phyloP scores from a whole-genome alignment of 2,113 vertebrate species.

The Potamarius usumacintae region DNA sequence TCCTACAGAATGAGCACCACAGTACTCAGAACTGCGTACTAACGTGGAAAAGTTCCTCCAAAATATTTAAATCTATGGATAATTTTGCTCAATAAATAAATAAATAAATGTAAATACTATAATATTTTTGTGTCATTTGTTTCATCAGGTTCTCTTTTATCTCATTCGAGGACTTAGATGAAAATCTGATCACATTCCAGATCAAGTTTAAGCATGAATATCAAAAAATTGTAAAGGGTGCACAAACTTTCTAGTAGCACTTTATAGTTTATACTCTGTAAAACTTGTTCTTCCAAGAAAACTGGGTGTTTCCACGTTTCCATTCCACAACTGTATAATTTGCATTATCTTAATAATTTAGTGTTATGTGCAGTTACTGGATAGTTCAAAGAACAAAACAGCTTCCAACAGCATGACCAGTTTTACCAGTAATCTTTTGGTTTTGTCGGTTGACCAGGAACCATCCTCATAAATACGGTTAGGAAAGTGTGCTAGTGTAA shows the following conservation, averaged over 20 bases:
- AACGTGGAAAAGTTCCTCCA: background rate
- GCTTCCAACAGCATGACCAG: conserved; percentile 4
- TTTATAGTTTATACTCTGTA: too few species aligned
- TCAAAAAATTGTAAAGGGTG: background rate
- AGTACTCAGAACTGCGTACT: background rate
- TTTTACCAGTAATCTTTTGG: background rate
- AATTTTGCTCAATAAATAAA: background rate
- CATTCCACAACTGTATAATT: background rate
- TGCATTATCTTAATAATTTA: too few species aligned
- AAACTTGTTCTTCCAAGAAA: too few species aligned
- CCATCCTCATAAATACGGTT: too few species aligned
- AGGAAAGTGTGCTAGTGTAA: background rate
- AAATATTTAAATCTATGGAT: background rate
- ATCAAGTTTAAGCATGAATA: background rate
- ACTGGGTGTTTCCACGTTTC: background rate
- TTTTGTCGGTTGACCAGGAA: background rate
- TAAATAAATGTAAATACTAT: background rate
- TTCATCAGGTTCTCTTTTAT: background rate
- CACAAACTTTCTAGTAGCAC: background rate
- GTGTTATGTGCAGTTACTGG: background rate
- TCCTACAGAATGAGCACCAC: background rate
- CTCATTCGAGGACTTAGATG: background rate
- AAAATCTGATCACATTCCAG: background rate
- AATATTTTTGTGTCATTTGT: background rate
- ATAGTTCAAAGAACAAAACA: background rate